These are phyloP conservation scores for Lasioglossum pauxillum DNA, from an alignment of 2,888 invertebrate genomes.

Conservation along the genomic window DNA sequence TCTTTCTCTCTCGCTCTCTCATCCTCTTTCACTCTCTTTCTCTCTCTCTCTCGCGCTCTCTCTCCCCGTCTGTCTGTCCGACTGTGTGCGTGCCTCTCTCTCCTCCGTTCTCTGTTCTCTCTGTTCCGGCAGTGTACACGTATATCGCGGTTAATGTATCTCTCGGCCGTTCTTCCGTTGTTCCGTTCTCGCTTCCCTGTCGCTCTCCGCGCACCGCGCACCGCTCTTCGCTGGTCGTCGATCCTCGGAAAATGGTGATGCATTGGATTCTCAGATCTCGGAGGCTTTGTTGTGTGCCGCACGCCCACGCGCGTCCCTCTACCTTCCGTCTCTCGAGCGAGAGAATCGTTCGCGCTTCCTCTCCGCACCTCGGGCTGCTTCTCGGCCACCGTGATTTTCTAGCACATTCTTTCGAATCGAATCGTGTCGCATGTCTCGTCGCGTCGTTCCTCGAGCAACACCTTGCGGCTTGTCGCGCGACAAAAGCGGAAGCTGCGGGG, in stretches of 20 bases:
- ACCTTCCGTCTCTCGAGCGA: conserved; percentile 49
- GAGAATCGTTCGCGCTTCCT: conserved; percentile 51
- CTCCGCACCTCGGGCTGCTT: conserved; percentile 30
- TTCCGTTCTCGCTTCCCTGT: conserved; percentile 51
- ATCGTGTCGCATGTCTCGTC: not conserved
- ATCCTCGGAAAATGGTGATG: conserved; percentile 80
- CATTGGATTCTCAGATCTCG: conserved; percentile 71
- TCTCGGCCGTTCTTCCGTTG: conserved; percentile 56
- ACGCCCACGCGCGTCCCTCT: conserved; percentile 68
- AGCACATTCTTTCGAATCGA: conserved; percentile 37
- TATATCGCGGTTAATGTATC: conserved; percentile 32
- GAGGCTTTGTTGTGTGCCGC: conserved; percentile 75
- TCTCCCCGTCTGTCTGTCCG: not conserved
- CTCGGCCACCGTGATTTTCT: not conserved
- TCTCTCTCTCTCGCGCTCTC: not conserved
- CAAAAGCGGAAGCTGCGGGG: conserved; percentile 59
- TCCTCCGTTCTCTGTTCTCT: conserved; percentile 17
- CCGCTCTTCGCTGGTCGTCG: conserved; percentile 55
- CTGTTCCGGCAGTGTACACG: conserved; percentile 20
- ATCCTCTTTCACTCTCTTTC: not conserved
- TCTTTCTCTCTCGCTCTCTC: not conserved
- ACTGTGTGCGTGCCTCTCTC: not conserved
- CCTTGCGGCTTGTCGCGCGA: conserved; percentile 12
- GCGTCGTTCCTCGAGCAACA: conserved; percentile 33
- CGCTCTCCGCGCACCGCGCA: conserved; percentile 53